These are phyloP conservation scores for Lepidochrysops patricia DNA, from an alignment of 2,888 invertebrate species.

Conservation along the genomic window DNA sequence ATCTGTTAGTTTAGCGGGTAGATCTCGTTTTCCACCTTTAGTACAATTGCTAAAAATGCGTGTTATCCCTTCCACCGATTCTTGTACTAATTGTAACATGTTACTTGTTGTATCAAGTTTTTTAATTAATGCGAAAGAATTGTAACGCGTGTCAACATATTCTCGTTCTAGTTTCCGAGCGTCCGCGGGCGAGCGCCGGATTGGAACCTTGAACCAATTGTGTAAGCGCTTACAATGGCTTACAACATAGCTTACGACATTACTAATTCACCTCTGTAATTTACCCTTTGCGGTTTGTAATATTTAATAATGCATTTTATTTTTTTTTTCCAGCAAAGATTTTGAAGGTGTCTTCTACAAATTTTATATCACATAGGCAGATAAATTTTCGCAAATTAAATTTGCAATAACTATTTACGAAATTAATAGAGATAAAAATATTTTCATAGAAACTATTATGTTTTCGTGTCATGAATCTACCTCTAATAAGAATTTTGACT, in stretches of 20 bases:
- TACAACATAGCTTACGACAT: conserved; percentile 67
- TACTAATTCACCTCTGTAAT: conserved; percentile 13
- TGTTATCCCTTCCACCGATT: too few relatives aligned
- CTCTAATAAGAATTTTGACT: too few relatives aligned
- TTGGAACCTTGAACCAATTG: conserved; percentile 71
- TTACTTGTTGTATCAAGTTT: not conserved
- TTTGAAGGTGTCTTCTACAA: not conserved
- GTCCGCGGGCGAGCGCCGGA: conserved; percentile 65
- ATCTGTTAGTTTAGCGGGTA: too few relatives aligned
- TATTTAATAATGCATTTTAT: not conserved
- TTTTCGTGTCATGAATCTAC: too few relatives aligned
- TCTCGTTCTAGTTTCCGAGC: conserved; percentile 52
- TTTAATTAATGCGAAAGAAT: conserved; percentile 1
- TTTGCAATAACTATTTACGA: too few relatives aligned
- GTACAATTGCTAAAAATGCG: too few relatives aligned
- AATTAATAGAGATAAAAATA: too few relatives aligned
- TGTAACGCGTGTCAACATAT: conserved; percentile 14
- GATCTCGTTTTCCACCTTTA: too few relatives aligned
- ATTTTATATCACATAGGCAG: too few relatives aligned
- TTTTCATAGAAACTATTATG: too few relatives aligned
- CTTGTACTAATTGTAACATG: too few relatives aligned
- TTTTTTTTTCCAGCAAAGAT: not conserved
- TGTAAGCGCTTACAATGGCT: conserved; percentile 67
- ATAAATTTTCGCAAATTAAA: too few relatives aligned
- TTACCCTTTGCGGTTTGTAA: conserved; percentile 3